A percentile compares a stretch with the other conserved stretches of the same genome.
phyloP scores from a whole-genome alignment of 2,113 vertebrate species.

The Capra hircus region DNA sequence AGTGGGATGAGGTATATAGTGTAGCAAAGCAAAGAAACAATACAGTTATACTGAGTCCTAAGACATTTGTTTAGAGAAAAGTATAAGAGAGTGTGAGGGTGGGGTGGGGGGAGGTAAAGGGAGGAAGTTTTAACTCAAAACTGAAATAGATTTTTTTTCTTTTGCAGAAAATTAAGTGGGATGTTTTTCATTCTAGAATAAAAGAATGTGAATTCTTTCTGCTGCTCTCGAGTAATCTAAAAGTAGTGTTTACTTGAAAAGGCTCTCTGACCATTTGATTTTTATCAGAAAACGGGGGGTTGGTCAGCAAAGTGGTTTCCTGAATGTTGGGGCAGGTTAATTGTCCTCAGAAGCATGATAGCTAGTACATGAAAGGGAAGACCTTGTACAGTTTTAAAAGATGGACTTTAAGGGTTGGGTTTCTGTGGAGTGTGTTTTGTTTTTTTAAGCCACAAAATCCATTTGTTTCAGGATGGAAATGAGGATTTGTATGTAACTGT shows the following conservation, averaged over 20 bases:
- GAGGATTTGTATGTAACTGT: slow-evolving; percentile 48
- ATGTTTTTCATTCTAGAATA: slow-evolving; percentile 60
- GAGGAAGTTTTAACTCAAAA: background rate
- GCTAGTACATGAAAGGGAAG: background rate
- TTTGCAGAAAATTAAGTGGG: slow-evolving; percentile 22
- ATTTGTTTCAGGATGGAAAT: slow-evolving; percentile 54
- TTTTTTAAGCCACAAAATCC: slow-evolving; percentile 47
- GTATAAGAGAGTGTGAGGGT: background rate
- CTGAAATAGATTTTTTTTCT: background rate
- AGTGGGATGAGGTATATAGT: background rate
- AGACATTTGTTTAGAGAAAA: slow-evolving; percentile 42
- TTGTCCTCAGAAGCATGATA: slow-evolving; percentile 29
- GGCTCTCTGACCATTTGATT: slow-evolving; percentile 61
- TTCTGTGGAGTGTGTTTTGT: slow-evolving; percentile 22
- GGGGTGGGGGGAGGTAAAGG: background rate
- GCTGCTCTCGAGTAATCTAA: slow-evolving; percentile 69
- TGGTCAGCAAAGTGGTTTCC: slow-evolving; percentile 36
- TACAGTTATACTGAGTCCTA: slow-evolving; percentile 19
- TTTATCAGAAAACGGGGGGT: slow-evolving; percentile 41
- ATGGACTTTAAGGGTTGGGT: background rate
- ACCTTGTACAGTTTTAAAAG: slow-evolving; percentile 40
- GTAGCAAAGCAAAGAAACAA: slow-evolving; percentile 28
- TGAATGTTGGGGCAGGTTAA: background rate
- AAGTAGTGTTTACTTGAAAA: slow-evolving; percentile 68
- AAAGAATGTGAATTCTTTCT: slow-evolving; percentile 75